Evolutionary conservation across 1,140 invertebrate genomes (phyloP).

Genomic region (Danaus plexippus): DNA sequence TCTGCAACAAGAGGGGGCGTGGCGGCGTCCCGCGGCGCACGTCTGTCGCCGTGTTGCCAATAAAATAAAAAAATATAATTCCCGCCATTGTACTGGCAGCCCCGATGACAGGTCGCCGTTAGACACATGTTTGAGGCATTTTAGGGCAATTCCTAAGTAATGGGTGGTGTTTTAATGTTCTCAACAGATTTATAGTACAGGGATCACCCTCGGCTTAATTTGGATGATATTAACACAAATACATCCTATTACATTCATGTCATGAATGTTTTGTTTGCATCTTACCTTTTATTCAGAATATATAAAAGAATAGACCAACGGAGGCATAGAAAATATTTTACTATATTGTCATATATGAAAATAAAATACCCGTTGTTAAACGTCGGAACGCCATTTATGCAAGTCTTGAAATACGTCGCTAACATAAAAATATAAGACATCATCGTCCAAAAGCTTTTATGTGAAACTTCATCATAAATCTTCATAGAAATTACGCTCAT

Average conservation of each 20-base stretch:
- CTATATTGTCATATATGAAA: too few relatives aligned
- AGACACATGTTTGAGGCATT: slow-evolving; percentile 67
- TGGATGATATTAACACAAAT: slow-evolving; percentile 33
- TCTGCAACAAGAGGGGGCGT: slow-evolving; percentile 58
- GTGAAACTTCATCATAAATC: neutral
- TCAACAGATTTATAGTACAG: slow-evolving; percentile 50
- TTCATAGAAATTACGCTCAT: neutral
- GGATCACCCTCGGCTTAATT: slow-evolving; percentile 36
- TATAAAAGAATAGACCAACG: too few relatives aligned
- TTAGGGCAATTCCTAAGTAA: slow-evolving; percentile 64
- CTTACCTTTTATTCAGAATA: too few relatives aligned
- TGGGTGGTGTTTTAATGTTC: slow-evolving; percentile 64
- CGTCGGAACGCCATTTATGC: too few relatives aligned
- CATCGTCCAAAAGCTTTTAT: too few relatives aligned
- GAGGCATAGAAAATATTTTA: too few relatives aligned
- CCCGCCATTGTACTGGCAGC: slow-evolving; percentile 52
- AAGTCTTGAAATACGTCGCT: too few relatives aligned
- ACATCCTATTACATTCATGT: slow-evolving; percentile 10
- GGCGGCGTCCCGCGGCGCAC: slow-evolving; percentile 52
- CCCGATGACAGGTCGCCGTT: slow-evolving; percentile 65
- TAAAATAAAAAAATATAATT: slow-evolving; percentile 62
- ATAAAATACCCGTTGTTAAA: too few relatives aligned
- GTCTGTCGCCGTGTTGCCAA: slow-evolving; percentile 65
- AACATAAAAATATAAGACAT: too few relatives aligned
- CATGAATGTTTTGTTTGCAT: too few relatives aligned